phyloP scores from a whole-genome alignment of 2,113 vertebrate genomes.

The Sigmodon hispidus region DNA sequence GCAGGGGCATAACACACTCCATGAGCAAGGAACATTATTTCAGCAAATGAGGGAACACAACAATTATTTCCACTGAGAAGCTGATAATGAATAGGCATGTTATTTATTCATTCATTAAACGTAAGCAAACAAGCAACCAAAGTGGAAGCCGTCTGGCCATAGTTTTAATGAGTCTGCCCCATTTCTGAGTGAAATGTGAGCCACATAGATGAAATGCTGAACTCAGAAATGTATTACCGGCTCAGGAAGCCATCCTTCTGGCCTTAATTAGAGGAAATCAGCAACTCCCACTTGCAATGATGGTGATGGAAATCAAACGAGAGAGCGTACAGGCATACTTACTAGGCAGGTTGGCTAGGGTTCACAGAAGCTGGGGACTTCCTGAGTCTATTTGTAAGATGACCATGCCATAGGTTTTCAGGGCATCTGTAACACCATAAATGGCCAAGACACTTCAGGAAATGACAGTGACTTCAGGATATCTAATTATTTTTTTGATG shows the following conservation, averaged over 20 bases:
- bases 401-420: background rate
- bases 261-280: constrained; percentile 82
- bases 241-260: constrained; percentile 53
- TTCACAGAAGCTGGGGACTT: background rate
- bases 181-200: constrained; percentile 60
- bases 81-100: constrained; percentile 65
- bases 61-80: constrained; percentile 65
- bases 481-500: background rate
- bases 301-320: constrained; percentile 68
- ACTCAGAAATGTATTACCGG: constrained; percentile 68
- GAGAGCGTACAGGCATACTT: constrained; percentile 59
- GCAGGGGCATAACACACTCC: constrained; percentile 23
- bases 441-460: background rate
- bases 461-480: background rate
- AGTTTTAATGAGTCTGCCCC: constrained; percentile 66
- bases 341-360: background rate
- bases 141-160: constrained; percentile 65
- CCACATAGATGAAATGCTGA: constrained; percentile 74
- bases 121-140: constrained; percentile 65
- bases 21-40: background rate
- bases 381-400: background rate
- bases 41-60: constrained; percentile 48
- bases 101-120: constrained; percentile 74
- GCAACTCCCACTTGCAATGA: constrained; percentile 53
- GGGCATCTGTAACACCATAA: background rate